These are phyloP conservation scores for Bos taurus DNA, from an alignment of 2,113 vertebrate species.

Conservation along the genomic window ARS-UCD2.0 NC_037352.1:29677001-29677500, in stretches of 20 bases:
- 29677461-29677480: neutral
- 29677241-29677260: neutral
- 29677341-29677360: neutral
- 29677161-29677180: neutral
- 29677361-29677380: neutral
- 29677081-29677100: neutral
- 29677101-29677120: neutral
- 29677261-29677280: neutral
- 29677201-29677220: neutral
- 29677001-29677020: neutral
- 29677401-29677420: neutral
- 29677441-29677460: neutral
- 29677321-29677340: neutral
- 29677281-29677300: neutral
- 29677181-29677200: neutral
- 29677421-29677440: neutral
- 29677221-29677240: neutral
- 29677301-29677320: neutral
- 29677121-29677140: rapidly evolving
- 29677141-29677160: neutral
- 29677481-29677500: neutral
- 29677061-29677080: neutral
- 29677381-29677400: neutral
- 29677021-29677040: neutral
- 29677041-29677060: rapidly evolving